Evolutionary conservation across 2,888 invertebrate species (phyloP).

Genomic region (Morpho achilles): DNA sequence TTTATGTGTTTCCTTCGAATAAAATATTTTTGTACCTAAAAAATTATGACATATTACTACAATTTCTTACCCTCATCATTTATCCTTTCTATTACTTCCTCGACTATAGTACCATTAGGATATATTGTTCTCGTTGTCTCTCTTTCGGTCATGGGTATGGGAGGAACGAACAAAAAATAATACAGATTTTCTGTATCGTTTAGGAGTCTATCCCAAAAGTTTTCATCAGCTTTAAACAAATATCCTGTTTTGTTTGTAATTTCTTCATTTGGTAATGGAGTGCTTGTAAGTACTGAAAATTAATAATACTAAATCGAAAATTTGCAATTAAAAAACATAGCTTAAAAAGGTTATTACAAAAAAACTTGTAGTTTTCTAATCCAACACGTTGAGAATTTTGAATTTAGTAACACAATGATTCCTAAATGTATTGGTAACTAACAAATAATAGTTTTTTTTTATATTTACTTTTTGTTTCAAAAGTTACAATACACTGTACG

Average conservation of each 20-base stretch:
- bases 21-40: too few species aligned
- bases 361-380: too few species aligned
- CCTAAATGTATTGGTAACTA: too few species aligned
- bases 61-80: slow-evolving; percentile 13
- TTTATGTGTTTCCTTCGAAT: too few species aligned
- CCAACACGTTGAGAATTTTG: too few species aligned
- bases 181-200: slow-evolving; percentile 32
- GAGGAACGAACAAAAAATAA: slow-evolving; percentile 39
- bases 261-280: slow-evolving; percentile 1
- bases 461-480: too few species aligned
- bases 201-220: slow-evolving; percentile 33
- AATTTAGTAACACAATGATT: too few species aligned
- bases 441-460: too few species aligned
- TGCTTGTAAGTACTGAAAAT: slow-evolving; percentile 1
- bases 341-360: too few species aligned
- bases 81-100: slow-evolving; percentile 37
- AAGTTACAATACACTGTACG: too few species aligned
- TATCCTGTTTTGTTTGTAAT: slow-evolving; percentile 1
- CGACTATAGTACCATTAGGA: slow-evolving; percentile 49
- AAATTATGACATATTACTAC: too few species aligned
- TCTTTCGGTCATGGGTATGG: slow-evolving; percentile 37
- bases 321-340: neutral
- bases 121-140: slow-evolving; percentile 40
- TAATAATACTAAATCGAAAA: neutral
- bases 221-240: slow-evolving; percentile 20